Base-by-base conservation (phyloP, 1,140 invertebrate genomes). In the Centruroides sculpturatus region DNA sequence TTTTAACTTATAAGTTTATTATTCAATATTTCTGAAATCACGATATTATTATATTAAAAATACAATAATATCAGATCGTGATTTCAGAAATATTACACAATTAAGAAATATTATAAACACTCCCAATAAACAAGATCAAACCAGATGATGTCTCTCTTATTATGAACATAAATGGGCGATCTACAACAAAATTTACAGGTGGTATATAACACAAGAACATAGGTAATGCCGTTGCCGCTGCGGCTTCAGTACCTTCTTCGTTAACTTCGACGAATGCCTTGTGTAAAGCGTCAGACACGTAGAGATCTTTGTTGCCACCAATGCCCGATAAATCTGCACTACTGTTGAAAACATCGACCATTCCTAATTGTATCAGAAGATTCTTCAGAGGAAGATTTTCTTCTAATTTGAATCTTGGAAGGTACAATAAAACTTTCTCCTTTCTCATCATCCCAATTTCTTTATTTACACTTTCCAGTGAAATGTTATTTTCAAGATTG, bases 371-470 rank as follows among this genome's bases (percentile, higher is more conserved):
- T 23, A 59, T 59, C 10, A 69, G 56, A 47, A 60, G 57, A 5
- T 60, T 53, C 13, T 62, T 61, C n/a, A 69, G 55, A 58, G 68
- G 65, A 41, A 68, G 65, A 23, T 57, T 59, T 63, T 82, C 81
- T 67, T 92, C 87, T 23, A 91, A 76, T 11, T 80, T 81, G 71
- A 92, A 92, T 69, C 86, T 87, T 0, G 89, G 90, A 13, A 94
- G 51, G 8, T 53, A 8, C 7, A 53, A 8, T 0, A 6, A 6
- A 6, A 53, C 8, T 36, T 53, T 3, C 7, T 5, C 3, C 8
- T 53, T 8, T 53, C 51, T 53, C 23, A 53, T 6, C 7, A 6
- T 23, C 8, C 35, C 8, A 6, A 41, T 6, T 41, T 3, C 8
- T 41, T 6, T 41, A 41, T 3, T 41, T 6, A 41, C 8, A 41